These are phyloP conservation scores for Camelus bactrianus DNA, from an alignment of 2,113 vertebrate species.

Conservation along the genomic window DNA sequence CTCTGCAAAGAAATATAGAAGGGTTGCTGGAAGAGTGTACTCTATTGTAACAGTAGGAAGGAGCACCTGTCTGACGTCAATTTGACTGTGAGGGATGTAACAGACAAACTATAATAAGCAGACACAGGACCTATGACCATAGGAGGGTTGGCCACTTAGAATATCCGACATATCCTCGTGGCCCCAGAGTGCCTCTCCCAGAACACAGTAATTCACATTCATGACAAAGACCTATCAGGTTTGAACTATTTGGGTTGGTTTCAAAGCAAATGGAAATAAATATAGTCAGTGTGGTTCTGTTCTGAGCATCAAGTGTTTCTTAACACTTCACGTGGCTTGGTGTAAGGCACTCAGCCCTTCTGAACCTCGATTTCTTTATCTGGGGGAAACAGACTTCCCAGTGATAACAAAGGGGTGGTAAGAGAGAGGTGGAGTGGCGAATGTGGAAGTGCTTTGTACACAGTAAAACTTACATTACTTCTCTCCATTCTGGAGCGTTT, in stretches of 20 bases:
- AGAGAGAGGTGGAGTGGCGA: background rate
- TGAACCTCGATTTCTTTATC: background rate
- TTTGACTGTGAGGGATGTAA: background rate
- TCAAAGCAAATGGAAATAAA: background rate
- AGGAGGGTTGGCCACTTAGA: background rate
- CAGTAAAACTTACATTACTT: background rate
- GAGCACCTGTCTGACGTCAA: background rate
- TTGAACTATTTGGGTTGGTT: background rate
- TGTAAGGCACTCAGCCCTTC: background rate
- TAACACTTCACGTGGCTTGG: too few species aligned
- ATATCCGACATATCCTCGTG: too few species aligned
- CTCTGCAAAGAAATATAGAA: background rate
- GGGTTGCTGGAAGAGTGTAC: accelerated
- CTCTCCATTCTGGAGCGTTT: background rate
- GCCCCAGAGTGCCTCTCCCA: background rate
- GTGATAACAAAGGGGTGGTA: background rate
- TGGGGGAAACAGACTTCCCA: background rate
- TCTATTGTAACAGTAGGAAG: background rate
- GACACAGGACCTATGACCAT: too few species aligned
- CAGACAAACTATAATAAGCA: background rate
- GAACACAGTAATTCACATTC: background rate
- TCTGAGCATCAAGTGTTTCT: background rate
- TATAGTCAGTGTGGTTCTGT: background rate
- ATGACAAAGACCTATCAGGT: background rate
- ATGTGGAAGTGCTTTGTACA: background rate